phyloP scores from a whole-genome alignment of 2,113 vertebrate genomes.

The Megaceryle maxima region DNA sequence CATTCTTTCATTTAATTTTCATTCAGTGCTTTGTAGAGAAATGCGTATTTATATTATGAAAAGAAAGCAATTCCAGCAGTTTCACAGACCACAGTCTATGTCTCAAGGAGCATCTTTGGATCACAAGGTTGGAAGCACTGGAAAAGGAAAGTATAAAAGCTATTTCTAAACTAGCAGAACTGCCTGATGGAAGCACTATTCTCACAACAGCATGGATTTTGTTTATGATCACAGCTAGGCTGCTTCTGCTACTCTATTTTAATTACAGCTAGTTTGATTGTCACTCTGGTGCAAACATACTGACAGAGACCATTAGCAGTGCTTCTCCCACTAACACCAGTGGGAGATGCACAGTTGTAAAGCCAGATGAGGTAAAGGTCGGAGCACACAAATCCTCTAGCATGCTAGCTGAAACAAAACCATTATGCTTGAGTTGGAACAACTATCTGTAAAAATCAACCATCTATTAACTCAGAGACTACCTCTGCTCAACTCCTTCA shows the following conservation, averaged over 20 bases:
- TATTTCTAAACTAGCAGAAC: neutral
- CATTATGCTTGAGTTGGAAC: neutral
- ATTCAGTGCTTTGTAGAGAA: neutral
- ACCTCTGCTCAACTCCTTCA: neutral
- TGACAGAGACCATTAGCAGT: neutral
- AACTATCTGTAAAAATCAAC: neutral
- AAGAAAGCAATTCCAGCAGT: neutral
- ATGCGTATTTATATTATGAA: neutral
- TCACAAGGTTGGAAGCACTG: neutral
- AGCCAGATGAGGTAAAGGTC: constrained; percentile 5
- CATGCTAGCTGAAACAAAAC: neutral
- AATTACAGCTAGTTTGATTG: neutral
- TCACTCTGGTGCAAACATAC: neutral
- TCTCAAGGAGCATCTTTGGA: neutral
- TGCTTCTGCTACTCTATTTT: neutral
- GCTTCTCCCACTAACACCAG: neutral
- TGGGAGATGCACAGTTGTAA: neutral
- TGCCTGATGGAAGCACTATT: neutral
- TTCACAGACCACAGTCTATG: neutral
- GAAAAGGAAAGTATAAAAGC: neutral
- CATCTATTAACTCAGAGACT: neutral
- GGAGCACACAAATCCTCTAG: neutral
- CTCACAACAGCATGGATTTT: neutral
- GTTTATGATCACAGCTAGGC: neutral
- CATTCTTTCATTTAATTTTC: neutral